phyloP scores from a whole-genome alignment of 2,797 vertebrate genomes.

The Periophthalmus magnuspinnatus region DNA sequence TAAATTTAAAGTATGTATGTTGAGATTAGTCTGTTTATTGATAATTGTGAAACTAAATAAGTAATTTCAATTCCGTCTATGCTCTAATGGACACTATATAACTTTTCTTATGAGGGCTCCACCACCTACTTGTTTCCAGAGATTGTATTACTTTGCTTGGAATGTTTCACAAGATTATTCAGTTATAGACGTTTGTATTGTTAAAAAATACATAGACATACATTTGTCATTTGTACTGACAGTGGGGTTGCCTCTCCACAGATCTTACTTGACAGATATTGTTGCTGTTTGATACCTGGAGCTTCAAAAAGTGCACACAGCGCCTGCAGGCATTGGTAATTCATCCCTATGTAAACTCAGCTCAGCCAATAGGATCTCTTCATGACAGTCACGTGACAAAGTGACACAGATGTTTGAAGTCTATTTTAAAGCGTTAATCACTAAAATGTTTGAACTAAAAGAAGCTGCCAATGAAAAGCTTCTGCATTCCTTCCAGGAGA shows the following conservation, averaged over 20 bases:
- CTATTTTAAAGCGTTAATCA: constrained; percentile 66
- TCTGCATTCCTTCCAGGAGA: constrained; percentile 56
- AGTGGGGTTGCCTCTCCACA: too few relatives aligned
- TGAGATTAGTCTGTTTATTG: background rate
- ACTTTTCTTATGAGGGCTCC: too few relatives aligned
- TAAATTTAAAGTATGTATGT: background rate
- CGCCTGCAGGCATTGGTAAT: constrained; percentile 37
- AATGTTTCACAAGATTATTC: too few relatives aligned
- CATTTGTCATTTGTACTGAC: too few relatives aligned
- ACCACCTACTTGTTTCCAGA: too few relatives aligned
- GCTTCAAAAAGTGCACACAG: constrained; percentile 30
- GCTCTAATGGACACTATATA: too few relatives aligned
- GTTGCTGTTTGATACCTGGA: constrained; percentile 27
- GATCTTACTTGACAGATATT: constrained; percentile 18
- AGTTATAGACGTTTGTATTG: too few relatives aligned
- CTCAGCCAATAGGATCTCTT: constrained; percentile 22
- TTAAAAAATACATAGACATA: too few relatives aligned
- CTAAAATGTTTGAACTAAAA: constrained; percentile 61
- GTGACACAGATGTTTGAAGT: constrained; percentile 67
- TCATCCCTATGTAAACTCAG: constrained; percentile 9
- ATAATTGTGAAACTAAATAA: background rate
- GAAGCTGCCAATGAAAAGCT: constrained; percentile 58
- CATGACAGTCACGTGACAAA: constrained; percentile 54
- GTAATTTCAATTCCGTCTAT: too few relatives aligned
- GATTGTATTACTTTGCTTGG: too few relatives aligned